Conservation (phyloP, 2,888 invertebrate genomes). For the Myopa tessellatipennis region DNA sequence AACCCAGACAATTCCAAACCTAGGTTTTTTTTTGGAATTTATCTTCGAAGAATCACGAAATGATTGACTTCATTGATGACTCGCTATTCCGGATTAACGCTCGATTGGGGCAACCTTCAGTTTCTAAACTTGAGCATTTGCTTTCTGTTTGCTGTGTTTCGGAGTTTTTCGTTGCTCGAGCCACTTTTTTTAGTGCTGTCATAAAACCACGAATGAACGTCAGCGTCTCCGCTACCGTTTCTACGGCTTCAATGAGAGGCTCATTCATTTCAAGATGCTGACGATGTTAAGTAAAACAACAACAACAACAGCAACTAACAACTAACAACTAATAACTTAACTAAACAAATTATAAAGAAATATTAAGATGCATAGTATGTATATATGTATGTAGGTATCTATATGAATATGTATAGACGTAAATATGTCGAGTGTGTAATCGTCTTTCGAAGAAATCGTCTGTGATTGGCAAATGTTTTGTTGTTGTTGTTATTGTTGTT, state of each 20-base stretch:
- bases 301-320: not conserved
- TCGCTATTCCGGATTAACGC: not conserved
- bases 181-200: not conserved
- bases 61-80: not conserved
- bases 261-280: conserved; percentile 9
- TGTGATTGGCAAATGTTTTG: not conserved
- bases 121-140: not conserved
- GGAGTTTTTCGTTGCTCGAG: not conserved
- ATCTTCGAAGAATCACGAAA: not conserved
- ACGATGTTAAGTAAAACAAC: not conserved
- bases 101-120: not conserved
- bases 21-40: not conserved
- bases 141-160: not conserved
- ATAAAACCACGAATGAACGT: conserved; percentile 4
- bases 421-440: not conserved
- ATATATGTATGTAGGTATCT: not conserved
- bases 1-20: not conserved
- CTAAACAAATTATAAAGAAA: not conserved
- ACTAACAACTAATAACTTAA: not conserved
- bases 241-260: not conserved
- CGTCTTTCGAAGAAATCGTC: not conserved
- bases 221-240: not conserved
- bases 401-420: not conserved
- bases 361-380: not conserved
- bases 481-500: not conserved